Percentiles rank a stretch among this genome's conserved stretches.
phyloP scores from a whole-genome alignment of 2,113 vertebrate species.

The Scartelaos histophorus region DNA sequence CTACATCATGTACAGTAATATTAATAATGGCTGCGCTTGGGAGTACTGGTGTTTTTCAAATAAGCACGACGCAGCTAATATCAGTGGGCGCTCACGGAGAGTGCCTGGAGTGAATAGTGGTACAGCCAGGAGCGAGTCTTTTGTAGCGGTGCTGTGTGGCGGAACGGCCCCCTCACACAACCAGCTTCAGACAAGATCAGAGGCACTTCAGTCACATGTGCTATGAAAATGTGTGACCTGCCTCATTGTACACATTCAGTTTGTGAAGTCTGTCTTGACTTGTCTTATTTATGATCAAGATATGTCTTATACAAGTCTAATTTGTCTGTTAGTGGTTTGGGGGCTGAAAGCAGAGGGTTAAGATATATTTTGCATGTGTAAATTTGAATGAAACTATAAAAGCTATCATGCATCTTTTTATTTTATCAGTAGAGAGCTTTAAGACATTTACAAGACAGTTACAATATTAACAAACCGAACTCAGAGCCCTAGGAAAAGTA shows the following conservation, averaged over 20 bases:
- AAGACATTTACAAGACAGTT: too few relatives aligned
- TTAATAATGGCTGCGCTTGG: slow-evolving; percentile 4
- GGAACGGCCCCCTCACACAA: neutral
- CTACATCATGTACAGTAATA: slow-evolving; percentile 13
- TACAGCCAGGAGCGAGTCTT: slow-evolving; percentile 6
- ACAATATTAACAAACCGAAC: neutral
- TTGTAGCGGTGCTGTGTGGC: neutral
- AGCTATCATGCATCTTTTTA: too few relatives aligned
- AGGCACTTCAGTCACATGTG: neutral
- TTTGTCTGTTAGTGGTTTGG: neutral
- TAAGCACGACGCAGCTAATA: neutral
- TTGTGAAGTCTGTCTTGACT: neutral
- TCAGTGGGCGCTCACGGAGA: slow-evolving; percentile 8
- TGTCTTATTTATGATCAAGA: neutral
- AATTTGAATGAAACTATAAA: too few relatives aligned
- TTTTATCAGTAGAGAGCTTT: too few relatives aligned
- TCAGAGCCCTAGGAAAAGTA: neutral
- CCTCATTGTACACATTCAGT: neutral
- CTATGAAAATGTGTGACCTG: neutral
- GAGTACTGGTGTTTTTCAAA: slow-evolving; percentile 11
- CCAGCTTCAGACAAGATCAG: slow-evolving; percentile 2
- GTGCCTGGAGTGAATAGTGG: slow-evolving; percentile 3
- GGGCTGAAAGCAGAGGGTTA: too few relatives aligned
- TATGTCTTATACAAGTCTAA: neutral
- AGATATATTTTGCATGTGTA: too few relatives aligned